phyloP scores from a whole-genome alignment of 2,888 invertebrate genomes.

The Morinoia aosen region DNA sequence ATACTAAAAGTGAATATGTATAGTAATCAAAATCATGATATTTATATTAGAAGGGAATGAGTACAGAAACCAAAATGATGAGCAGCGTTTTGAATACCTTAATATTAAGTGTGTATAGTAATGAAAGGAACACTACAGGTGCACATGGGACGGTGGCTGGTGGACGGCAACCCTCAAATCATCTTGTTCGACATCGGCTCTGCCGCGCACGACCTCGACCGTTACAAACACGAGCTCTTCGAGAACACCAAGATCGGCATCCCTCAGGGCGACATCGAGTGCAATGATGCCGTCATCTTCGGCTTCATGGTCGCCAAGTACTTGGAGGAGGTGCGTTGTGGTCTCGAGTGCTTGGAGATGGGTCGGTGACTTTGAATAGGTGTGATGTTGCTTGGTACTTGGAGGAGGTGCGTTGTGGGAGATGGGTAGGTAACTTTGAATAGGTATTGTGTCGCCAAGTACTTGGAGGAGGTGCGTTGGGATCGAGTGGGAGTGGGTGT shows the following conservation, averaged over 20 bases:
- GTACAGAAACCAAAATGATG: no score
- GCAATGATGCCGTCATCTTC: conserved; percentile 96
- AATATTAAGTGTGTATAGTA: no score
- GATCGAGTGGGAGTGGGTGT: no score
- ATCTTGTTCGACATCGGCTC: conserved; percentile 97
- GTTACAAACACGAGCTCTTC: conserved; percentile 96
- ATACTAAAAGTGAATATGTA: no score
- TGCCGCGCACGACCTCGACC: conserved; percentile 94
- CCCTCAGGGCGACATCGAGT: conserved; percentile 94
- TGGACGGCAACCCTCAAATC: conserved; percentile 99
- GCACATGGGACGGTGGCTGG: conserved; percentile 95
- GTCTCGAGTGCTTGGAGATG: background rate
- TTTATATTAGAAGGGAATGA: no score
- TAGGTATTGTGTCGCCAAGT: no score
- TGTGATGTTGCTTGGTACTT: background rate
- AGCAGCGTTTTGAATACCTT: no score
- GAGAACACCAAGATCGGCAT: conserved; percentile 89
- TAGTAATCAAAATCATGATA: no score
- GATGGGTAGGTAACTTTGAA: background rate
- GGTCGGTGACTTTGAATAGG: conserved; percentile 19
- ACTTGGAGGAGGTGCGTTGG: no score
- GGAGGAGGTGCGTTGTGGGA: no score
- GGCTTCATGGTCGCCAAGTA: conserved; percentile 96
- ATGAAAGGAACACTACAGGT: conserved; percentile 54
- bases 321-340: conserved; percentile 81